Conservation (phyloP, 2,888 invertebrate species). For the Drosophila glabriapex region DNA sequence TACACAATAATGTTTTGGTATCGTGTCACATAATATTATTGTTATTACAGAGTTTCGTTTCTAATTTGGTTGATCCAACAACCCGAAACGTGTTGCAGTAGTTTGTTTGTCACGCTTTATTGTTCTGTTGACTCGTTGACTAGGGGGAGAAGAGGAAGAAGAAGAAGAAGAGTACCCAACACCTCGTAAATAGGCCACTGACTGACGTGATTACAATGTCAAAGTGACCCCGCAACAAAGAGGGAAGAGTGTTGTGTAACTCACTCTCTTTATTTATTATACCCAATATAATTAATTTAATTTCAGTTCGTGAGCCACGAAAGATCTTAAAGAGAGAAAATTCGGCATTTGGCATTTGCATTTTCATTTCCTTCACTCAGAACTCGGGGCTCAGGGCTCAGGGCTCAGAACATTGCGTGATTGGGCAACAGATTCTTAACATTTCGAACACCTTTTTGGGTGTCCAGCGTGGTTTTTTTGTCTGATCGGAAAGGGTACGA, state of each 20-base stretch:
- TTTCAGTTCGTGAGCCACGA: constrained; percentile 68
- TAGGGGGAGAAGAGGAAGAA: background rate
- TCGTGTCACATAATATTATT: constrained; percentile 18
- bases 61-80: constrained; percentile 31
- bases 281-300: constrained; percentile 74
- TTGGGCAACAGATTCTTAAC: constrained; percentile 69
- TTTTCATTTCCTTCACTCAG: constrained; percentile 55
- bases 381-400: constrained; percentile 27
- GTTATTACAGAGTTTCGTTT: constrained; percentile 24
- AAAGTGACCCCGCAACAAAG: constrained; percentile 43
- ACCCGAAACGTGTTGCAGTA: constrained; percentile 12
- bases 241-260: constrained; percentile 51
- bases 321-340: constrained; percentile 54
- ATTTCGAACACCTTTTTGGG: constrained; percentile 79
- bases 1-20: constrained; percentile 9
- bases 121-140: constrained; percentile 19
- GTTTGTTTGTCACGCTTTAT: constrained; percentile 58
- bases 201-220: constrained; percentile 74
- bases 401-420: constrained; percentile 64
- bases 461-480: constrained; percentile 48
- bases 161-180: constrained; percentile 31
- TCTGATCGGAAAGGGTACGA: constrained; percentile 21
- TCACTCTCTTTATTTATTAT: constrained; percentile 71
- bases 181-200: constrained; percentile 68
- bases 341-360: constrained; percentile 65